A percentile compares a stretch with the other conserved stretches of the same genome.
These are phyloP conservation scores for Gymnothorax reevesii DNA, from an alignment of 2,797 vertebrate genomes.

Conservation along the genomic window DNA sequence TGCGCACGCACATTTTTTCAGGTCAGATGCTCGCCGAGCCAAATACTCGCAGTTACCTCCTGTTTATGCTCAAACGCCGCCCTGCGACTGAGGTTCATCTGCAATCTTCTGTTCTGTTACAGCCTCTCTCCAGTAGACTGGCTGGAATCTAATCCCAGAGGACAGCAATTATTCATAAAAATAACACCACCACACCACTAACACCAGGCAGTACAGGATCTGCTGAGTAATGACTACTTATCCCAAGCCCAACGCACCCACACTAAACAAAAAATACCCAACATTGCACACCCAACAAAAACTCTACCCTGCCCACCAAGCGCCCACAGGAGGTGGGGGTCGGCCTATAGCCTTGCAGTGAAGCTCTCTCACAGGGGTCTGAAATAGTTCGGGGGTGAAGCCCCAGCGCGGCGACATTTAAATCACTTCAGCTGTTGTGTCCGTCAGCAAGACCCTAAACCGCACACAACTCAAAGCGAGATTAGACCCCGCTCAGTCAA, in stretches of 20 bases:
- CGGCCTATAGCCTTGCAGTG: not conserved
- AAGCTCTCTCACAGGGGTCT: not conserved
- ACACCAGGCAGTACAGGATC: not conserved
- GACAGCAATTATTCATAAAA: not conserved
- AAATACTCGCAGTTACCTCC: not conserved
- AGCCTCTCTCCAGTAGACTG: no score
- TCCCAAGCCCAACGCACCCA: not conserved
- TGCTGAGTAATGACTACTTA: not conserved
- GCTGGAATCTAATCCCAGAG: not conserved
- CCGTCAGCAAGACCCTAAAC: no score
- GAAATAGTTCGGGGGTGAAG: not conserved
- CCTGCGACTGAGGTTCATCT: not conserved
- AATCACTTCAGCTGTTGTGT: no score
- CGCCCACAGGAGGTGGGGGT: not conserved
- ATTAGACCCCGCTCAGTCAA: not conserved
- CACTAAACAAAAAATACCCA: not conserved
- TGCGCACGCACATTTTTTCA: no score
- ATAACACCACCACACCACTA: not conserved
- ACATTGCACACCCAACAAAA: not conserved
- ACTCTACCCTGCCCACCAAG: not conserved
- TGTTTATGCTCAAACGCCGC: not conserved
- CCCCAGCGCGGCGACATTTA: no score
- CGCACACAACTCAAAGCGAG: no score
- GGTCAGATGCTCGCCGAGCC: no score
- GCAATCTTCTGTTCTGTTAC: not conserved